Percentiles rank a stretch among this genome's conserved stretches.
Conservation (phyloP, 2,797 vertebrate species). For the Pangasius krempfi region DNA sequence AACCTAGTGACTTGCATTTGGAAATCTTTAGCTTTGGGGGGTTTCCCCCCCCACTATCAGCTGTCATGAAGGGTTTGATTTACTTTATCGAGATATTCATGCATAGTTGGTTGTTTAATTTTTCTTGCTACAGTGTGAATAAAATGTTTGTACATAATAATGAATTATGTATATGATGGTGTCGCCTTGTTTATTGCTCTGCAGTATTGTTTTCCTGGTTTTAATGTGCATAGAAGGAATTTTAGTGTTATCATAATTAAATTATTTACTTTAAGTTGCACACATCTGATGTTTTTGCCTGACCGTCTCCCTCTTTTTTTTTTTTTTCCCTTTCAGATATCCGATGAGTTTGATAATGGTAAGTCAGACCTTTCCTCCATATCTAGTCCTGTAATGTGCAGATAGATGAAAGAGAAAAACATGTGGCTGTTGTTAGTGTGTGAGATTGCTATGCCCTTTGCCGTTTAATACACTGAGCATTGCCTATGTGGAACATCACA, state of each 20-base stretch:
- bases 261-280: background rate
- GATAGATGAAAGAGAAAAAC: background rate
- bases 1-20: background rate
- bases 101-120: background rate
- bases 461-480: background rate
- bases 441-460: background rate
- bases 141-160: background rate
- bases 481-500: background rate
- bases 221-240: background rate
- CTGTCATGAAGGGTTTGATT: background rate
- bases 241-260: background rate
- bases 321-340: background rate
- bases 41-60: too few species aligned
- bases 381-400: background rate
- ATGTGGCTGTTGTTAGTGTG: background rate
- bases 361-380: background rate
- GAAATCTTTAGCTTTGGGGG: background rate
- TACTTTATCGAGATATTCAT: background rate
- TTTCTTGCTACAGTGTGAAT: too few species aligned
- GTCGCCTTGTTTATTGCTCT: background rate
- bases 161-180: background rate
- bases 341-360: slow-evolving; percentile 31
- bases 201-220: background rate
- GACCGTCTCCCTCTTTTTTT: background rate
- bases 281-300: background rate